Base-by-base conservation (phyloP, 2,797 vertebrate species). In the Spinibarbus caldwelli region DNA sequence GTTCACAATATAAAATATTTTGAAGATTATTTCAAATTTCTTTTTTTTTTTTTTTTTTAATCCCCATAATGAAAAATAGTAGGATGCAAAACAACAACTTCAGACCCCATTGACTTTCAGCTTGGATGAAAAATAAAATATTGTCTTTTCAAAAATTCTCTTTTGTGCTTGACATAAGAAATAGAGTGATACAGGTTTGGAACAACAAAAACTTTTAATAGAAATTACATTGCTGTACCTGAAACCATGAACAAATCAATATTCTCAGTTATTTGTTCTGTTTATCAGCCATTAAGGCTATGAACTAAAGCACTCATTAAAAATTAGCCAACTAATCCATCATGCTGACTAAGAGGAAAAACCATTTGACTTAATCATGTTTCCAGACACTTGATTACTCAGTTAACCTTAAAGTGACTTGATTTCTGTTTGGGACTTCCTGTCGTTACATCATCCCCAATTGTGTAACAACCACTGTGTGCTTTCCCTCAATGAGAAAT, bases 391-490 rank as follows among this genome's bases (percentile, higher is more conserved):
- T 68, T 84, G 29, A 64, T 78, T 43, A 57, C 59, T 54, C 73
- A 78, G 19, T 57, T 66, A 38, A 36, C 43, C 26, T 47, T 72
- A 73, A 59, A 62, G 21, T 26, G 2, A 57, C 38, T 70, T 78
- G 34, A 78, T 57, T 84, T 43, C 3, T n/a, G 41, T 54, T 52
- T 23, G 4, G n/a, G 47, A 49, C 19, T 70, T 84, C 49, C 49
- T 71, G 64, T 47, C 34, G 36, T 84, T 84, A 78, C 75, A 71
- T 31, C 82, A 70, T 68, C 64, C 62, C 47, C 26, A 11, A n/a
- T 84, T 84, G 83, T 78, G 66, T 77, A 84, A 84, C 49, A 45
- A 68, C 21, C 26, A 68, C 49, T 41, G 26, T 70, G 82, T 77
- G 64, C 64, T 34, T 68, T 78, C 54, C 64, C 75, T 78, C 38